Evolutionary conservation across 2,888 invertebrate species (phyloP).

Genomic region (Drosophila colorata): DNA sequence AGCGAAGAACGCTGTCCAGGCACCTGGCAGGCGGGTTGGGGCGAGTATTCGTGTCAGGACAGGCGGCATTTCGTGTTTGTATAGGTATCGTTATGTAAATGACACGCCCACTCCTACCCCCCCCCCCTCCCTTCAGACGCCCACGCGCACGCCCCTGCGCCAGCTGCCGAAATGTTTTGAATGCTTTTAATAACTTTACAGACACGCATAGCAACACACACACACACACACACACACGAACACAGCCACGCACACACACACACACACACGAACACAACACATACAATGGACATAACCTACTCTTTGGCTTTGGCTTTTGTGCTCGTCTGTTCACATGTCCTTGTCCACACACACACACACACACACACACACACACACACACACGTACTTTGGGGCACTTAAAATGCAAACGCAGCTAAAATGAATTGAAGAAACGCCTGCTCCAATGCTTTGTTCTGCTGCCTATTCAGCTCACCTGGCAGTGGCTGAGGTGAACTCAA

Average conservation of each 20-base stretch:
- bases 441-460: slow-evolving; percentile 5
- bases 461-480: slow-evolving; percentile 20
- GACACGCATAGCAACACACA: slow-evolving; percentile 37
- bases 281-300: slow-evolving; percentile 22
- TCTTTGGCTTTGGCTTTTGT: slow-evolving; percentile 8
- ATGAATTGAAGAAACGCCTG: slow-evolving; percentile 22
- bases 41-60: slow-evolving; percentile 28
- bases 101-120: slow-evolving; percentile 44
- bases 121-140: no score
- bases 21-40: background rate
- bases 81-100: slow-evolving; percentile 69
- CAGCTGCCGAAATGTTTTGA: slow-evolving; percentile 60
- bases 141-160: slow-evolving; percentile 1
- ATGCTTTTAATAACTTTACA: slow-evolving; percentile 78
- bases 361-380: background rate
- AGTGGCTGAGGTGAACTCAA: slow-evolving; percentile 19
- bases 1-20: background rate
- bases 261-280: no score
- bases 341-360: slow-evolving; percentile 12
- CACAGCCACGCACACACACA: slow-evolving; percentile 22
- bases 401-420: slow-evolving; percentile 47
- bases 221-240: slow-evolving; percentile 16
- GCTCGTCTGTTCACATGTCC: slow-evolving; percentile 21
- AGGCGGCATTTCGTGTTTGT: slow-evolving; percentile 19
- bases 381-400: slow-evolving; percentile 10